A percentile compares a stretch with the other conserved stretches of the same genome.
These are phyloP conservation scores for Alosa sapidissima DNA, from an alignment of 2,797 vertebrate species.

Conservation along the genomic window DNA sequence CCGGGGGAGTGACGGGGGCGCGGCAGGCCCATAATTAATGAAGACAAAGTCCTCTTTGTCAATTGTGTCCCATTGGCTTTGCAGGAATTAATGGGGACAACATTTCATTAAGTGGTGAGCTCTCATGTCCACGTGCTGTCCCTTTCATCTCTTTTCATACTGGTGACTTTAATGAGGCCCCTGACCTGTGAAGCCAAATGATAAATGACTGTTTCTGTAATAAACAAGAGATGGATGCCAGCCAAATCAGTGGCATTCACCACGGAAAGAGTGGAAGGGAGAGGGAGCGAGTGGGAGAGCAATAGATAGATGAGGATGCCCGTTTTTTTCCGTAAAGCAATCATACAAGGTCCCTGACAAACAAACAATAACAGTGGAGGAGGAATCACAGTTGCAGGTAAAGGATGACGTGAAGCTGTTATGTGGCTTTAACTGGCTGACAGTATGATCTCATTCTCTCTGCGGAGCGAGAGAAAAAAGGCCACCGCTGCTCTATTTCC, in stretches of 20 bases:
- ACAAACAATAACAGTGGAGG: background rate
- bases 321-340: background rate
- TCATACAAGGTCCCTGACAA: background rate
- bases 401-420: constrained; percentile 1
- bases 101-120: constrained; percentile 48
- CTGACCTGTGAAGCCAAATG: constrained; percentile 42
- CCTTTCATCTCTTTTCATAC: constrained; percentile 44
- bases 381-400: background rate
- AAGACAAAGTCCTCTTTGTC: constrained; percentile 44
- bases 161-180: constrained; percentile 40
- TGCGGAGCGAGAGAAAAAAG: background rate
- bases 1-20: constrained; percentile 32
- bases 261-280: background rate
- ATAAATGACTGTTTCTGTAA: constrained; percentile 36
- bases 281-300: constrained; percentile 42
- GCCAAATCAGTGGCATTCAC: constrained; percentile 24
- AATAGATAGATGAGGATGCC: background rate
- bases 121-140: background rate
- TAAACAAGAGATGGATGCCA: constrained; percentile 16
- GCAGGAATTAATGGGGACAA: constrained; percentile 47
- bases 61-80: constrained; percentile 36
- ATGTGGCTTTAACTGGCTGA: constrained; percentile 8
- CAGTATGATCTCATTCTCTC: constrained; percentile 28
- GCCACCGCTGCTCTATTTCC: constrained; percentile 26
- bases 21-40: constrained; percentile 45